Percentiles rank a stretch among this genome's conserved stretches.
phyloP scores from a whole-genome alignment of 2,797 vertebrate species.

The Mus spretus region DNA sequence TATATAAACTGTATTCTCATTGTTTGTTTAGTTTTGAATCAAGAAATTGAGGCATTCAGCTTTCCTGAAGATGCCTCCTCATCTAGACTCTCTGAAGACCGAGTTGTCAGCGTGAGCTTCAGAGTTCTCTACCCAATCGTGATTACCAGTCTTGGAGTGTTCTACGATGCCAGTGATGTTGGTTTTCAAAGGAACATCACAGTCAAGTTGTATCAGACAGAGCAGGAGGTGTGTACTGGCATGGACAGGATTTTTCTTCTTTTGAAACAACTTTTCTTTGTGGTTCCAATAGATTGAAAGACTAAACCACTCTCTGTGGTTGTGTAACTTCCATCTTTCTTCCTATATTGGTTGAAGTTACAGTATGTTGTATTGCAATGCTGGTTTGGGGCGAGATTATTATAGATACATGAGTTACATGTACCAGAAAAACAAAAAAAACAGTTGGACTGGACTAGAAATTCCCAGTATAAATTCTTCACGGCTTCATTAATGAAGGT shows the following conservation, averaged over 20 bases:
- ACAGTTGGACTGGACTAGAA: conserved; percentile 4
- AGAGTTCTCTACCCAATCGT: conserved; percentile 97
- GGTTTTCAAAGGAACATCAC: conserved; percentile 95
- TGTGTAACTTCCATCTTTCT: not conserved
- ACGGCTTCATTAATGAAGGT: not conserved
- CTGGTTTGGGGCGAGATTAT: not conserved
- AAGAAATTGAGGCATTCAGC: conserved; percentile 93
- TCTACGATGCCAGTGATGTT: conserved; percentile 89
- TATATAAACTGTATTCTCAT: conserved; percentile 11
- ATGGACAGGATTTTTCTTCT: not conserved
- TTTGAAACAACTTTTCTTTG: not conserved
- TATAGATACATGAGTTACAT: not conserved
- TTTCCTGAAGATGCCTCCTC: conserved; percentile 89
- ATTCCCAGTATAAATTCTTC: conserved; percentile 28
- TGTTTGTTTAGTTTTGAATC: conserved; percentile 88
- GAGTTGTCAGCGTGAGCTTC: conserved; percentile 94
- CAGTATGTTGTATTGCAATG: not conserved
- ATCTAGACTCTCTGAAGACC: conserved; percentile 90
- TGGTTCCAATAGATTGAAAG: not conserved
- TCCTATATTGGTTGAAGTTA: not conserved
- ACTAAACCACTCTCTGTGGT: not conserved
- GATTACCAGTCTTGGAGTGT: conserved; percentile 96
- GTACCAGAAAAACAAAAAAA: not conserved
- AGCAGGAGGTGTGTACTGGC: conserved; percentile 93
- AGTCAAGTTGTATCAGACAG: conserved; percentile 96